phyloP scores from a whole-genome alignment of 2,888 invertebrate species.

The Chrysolina oricalcia region DNA sequence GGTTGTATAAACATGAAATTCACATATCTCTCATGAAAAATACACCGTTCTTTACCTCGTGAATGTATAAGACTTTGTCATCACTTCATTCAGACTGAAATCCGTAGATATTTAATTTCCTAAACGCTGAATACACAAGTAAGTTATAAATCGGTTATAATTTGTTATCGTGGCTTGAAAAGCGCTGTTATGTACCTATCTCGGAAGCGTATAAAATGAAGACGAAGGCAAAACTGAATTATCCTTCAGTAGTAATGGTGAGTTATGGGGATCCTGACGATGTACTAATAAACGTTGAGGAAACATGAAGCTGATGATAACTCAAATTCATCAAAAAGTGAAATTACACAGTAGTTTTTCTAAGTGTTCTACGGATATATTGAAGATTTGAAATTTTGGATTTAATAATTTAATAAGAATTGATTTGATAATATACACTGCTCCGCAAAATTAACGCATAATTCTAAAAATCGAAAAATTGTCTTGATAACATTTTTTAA shows the following conservation, averaged over 20 bases:
- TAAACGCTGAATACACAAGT: constrained; percentile 39
- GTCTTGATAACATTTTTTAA: too few species aligned
- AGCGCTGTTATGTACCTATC: constrained; percentile 24
- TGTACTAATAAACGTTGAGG: background rate
- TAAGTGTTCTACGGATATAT: background rate
- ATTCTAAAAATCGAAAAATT: too few species aligned
- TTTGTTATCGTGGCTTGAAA: constrained; percentile 44
- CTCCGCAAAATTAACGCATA: too few species aligned
- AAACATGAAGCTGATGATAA: background rate
- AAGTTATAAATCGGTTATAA: constrained; percentile 44
- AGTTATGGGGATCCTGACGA: constrained; percentile 11
- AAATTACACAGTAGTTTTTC: background rate
- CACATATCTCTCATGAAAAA: constrained; percentile 14
- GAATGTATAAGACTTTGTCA: constrained; percentile 32
- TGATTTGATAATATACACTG: too few species aligned
- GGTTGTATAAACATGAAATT: background rate
- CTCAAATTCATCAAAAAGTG: background rate
- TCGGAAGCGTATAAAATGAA: constrained; percentile 13
- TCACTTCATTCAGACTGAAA: constrained; percentile 38
- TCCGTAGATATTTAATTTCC: constrained; percentile 49
- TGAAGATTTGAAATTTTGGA: too few species aligned
- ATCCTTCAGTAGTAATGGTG: constrained; percentile 3
- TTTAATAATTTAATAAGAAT: too few species aligned
- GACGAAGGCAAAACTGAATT: constrained; percentile 13
- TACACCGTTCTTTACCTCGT: background rate